Evolutionary conservation across 2,888 invertebrate species (phyloP).

Genomic region (Drosophila seclusa): DNA sequence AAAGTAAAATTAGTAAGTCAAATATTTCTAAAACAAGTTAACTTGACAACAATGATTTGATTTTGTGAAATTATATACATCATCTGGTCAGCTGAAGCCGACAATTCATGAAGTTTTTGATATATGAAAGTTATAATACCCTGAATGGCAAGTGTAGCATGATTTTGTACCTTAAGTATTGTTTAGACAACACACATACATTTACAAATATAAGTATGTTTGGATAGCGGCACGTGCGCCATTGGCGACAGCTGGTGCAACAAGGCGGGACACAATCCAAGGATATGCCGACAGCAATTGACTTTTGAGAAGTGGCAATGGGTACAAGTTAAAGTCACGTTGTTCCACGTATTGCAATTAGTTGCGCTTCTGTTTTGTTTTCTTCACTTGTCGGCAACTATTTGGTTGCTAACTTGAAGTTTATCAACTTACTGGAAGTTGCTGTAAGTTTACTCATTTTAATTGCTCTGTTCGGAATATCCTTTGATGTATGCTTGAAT

Average conservation of each 20-base stretch:
- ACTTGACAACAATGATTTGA: too few relatives aligned
- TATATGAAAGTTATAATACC: background rate
- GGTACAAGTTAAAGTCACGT: slow-evolving; percentile 33
- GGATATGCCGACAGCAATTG: slow-evolving; percentile 35
- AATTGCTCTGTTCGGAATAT: background rate
- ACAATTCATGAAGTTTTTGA: background rate
- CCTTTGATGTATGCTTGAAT: background rate
- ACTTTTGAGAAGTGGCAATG: slow-evolving; percentile 53
- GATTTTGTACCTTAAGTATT: slow-evolving; percentile 14
- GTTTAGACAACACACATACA: slow-evolving; percentile 1
- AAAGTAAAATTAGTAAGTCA: background rate
- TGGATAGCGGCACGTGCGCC: slow-evolving; percentile 20
- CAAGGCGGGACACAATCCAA: slow-evolving; percentile 14
- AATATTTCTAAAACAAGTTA: too few relatives aligned
- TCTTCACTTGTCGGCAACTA: slow-evolving; percentile 12
- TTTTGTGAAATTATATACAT: too few relatives aligned
- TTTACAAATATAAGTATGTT: background rate
- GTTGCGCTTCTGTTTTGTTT: slow-evolving; percentile 38
- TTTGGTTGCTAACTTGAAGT: slow-evolving; percentile 10
- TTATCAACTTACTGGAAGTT: slow-evolving; percentile 4
- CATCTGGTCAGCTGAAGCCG: too few relatives aligned
- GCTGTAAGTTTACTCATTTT: background rate
- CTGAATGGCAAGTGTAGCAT: slow-evolving; percentile 12
- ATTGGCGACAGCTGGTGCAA: slow-evolving; percentile 32
- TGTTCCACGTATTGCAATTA: slow-evolving; percentile 67